Evolutionary conservation across 2,888 invertebrate genomes (phyloP).

Genomic region (Brachyopa scutellaris): DNA sequence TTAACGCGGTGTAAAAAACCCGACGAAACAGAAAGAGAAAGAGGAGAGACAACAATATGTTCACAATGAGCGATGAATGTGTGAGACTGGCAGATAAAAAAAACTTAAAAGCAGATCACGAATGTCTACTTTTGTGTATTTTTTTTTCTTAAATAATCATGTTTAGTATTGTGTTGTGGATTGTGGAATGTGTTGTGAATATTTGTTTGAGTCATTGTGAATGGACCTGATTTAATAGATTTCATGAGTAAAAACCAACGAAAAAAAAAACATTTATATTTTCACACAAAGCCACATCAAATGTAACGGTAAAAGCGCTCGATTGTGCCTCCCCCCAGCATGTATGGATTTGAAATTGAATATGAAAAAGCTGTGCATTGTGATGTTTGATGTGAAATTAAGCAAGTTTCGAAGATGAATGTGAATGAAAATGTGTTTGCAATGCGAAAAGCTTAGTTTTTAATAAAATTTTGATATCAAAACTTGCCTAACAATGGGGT

Average conservation of each 20-base stretch:
- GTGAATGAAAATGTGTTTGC: background rate
- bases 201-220: background rate
- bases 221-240: constrained; percentile 17
- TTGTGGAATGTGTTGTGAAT: constrained; percentile 32
- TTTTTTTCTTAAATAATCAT: constrained; percentile 5
- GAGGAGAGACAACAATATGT: constrained; percentile 75
- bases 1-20: constrained; percentile 54
- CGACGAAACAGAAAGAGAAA: constrained; percentile 74
- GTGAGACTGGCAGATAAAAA: constrained; percentile 61
- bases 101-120: constrained; percentile 19
- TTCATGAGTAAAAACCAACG: constrained; percentile 17
- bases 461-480: constrained; percentile 41
- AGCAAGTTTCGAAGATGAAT: constrained; percentile 41
- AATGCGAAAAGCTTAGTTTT: background rate
- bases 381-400: constrained; percentile 12
- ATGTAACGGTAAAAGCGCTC: constrained; percentile 50
- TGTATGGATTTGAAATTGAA: constrained; percentile 1
- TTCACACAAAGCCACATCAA: constrained; percentile 54
- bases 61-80: constrained; percentile 72
- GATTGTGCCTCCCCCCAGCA: constrained; percentile 59
- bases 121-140: background rate
- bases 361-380: constrained; percentile 48
- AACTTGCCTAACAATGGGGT: constrained; percentile 45
- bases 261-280: constrained; percentile 10
- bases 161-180: constrained; percentile 6